These are phyloP conservation scores for Exaiptasia diaphana DNA, from an alignment of 64 coral and sea anemone genomes.

Conservation along the genomic window DNA sequence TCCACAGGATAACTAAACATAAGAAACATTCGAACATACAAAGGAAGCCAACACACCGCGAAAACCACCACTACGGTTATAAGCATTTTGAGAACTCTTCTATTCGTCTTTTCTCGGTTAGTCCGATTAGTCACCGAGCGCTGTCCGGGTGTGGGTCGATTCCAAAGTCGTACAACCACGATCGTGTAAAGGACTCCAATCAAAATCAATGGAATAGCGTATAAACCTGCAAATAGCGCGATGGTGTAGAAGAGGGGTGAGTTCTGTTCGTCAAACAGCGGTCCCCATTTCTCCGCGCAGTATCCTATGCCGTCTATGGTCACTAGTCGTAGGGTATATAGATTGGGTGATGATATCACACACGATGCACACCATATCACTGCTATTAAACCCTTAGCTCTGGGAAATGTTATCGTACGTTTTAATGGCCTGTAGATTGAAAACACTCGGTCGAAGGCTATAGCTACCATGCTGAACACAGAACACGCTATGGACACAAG, in stretches of 20 bases:
- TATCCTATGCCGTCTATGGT: neutral
- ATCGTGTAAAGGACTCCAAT: slow-evolving; percentile 44
- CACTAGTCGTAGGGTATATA: slow-evolving; percentile 5
- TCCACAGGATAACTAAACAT: slow-evolving; percentile 18
- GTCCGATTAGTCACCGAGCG: slow-evolving; percentile 12
- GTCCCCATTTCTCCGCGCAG: slow-evolving; percentile 45
- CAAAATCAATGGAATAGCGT: slow-evolving; percentile 31
- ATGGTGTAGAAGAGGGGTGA: slow-evolving; percentile 39
- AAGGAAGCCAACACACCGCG: slow-evolving; percentile 51
- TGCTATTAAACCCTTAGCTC: slow-evolving; percentile 12
- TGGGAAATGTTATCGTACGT: slow-evolving; percentile 41
- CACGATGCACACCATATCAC: slow-evolving; percentile 16
- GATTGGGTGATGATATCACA: slow-evolving; percentile 22
- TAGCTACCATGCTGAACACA: slow-evolving; percentile 41
- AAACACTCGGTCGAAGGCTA: slow-evolving; percentile 59
- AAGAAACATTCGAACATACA: slow-evolving; percentile 62
- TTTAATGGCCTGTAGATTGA: slow-evolving; percentile 51
- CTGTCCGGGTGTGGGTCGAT: slow-evolving; percentile 33
- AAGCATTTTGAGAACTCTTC: slow-evolving; percentile 61
- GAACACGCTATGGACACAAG: slow-evolving; percentile 36
- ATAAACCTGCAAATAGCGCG: slow-evolving; percentile 27
- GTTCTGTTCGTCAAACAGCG: slow-evolving; percentile 18
- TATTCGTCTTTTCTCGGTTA: slow-evolving; percentile 59
- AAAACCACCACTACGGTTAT: slow-evolving; percentile 58
- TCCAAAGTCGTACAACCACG: slow-evolving; percentile 51